Conservation (phyloP, 2,888 invertebrate species). For the Malacosoma neustria region DNA sequence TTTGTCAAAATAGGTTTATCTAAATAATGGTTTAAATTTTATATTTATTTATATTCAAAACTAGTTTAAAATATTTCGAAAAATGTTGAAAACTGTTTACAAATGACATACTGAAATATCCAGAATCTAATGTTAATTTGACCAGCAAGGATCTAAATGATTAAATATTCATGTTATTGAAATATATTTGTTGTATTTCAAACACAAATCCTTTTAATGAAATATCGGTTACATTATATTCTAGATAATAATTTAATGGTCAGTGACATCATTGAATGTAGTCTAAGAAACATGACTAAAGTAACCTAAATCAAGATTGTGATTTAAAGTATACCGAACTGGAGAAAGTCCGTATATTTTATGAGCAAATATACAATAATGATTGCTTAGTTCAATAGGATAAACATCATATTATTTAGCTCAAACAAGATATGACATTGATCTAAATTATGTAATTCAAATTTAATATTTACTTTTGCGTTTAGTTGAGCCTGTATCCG, state of each 20-base stretch:
- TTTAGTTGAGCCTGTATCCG: slow-evolving; percentile 59
- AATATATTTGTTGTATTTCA: background rate
- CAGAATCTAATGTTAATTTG: no score
- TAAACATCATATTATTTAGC: slow-evolving; percentile 11
- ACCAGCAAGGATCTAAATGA: slow-evolving; percentile 1
- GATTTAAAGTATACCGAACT: no score
- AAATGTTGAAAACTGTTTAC: no score
- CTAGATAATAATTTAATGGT: background rate
- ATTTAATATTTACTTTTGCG: slow-evolving; percentile 54
- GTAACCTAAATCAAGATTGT: background rate
- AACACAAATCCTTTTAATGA: background rate
- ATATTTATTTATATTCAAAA: no score
- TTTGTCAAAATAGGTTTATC: no score
- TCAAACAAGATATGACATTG: slow-evolving; percentile 50
- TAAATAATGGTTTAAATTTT: no score
- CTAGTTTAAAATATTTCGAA: no score
- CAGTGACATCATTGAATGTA: no score
- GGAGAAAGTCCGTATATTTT: no score
- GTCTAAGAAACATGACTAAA: no score
- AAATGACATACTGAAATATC: no score
- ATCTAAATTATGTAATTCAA: slow-evolving; percentile 68
- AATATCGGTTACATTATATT: background rate
- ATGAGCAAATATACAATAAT: background rate
- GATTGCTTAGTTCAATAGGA: background rate
- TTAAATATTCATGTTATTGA: background rate